phyloP scores from a whole-genome alignment of 2,113 vertebrate species.

The Aleadryas rufinucha region DNA sequence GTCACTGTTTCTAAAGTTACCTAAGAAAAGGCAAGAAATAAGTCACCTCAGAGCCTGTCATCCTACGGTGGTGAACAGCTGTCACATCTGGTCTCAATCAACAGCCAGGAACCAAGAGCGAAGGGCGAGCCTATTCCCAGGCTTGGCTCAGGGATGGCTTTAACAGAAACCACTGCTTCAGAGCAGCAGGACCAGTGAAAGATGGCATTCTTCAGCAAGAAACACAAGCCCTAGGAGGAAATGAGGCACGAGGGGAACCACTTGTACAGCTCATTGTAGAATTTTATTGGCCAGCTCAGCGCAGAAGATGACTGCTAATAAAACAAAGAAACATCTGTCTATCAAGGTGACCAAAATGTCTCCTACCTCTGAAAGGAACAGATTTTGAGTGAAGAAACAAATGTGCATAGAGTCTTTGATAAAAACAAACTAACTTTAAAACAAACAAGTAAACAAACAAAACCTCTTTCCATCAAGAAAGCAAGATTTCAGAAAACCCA shows the following conservation, averaged over 20 bases:
- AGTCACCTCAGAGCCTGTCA: background rate
- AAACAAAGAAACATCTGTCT: background rate
- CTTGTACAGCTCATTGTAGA: background rate
- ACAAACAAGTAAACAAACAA: background rate
- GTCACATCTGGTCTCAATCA: constrained; percentile 28
- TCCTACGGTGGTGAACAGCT: background rate
- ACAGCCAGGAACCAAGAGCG: background rate
- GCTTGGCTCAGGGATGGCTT: background rate
- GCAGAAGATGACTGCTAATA: background rate
- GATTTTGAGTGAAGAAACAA: background rate
- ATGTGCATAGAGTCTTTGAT: background rate
- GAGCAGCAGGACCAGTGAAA: background rate
- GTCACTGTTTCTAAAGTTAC: background rate
- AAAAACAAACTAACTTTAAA: too few relatives aligned
- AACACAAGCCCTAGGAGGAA: background rate
- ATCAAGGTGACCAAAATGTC: background rate
- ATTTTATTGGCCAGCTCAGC: background rate
- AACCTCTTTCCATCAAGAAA: background rate
- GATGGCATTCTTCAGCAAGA: background rate
- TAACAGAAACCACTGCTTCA: background rate
- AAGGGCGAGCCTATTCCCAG: background rate
- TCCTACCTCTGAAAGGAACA: background rate
- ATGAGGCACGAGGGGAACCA: rapidly evolving
- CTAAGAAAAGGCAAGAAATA: background rate
- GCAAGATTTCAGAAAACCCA: background rate